phyloP scores from a whole-genome alignment of 2,888 invertebrate species.

The Drosophila infuscata region DNA sequence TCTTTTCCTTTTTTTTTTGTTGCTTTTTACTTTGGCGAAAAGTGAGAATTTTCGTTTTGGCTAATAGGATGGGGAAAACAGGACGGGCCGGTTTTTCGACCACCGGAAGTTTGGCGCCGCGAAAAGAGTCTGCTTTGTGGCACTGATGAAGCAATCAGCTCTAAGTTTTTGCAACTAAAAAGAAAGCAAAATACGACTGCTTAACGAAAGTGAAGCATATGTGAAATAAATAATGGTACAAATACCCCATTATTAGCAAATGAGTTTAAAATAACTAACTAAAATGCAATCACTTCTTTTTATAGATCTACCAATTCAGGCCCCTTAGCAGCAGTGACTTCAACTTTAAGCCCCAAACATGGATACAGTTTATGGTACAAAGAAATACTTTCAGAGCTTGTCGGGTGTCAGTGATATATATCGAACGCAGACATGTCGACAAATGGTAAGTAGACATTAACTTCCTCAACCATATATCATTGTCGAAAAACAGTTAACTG shows the following conservation, averaged over 20 bases:
- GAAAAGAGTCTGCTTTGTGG: conserved; percentile 12
- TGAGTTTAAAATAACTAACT: neutral
- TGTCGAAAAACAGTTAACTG: conserved; percentile 26
- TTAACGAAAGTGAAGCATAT: conserved; percentile 61
- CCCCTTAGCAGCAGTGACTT: neutral
- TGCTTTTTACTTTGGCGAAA: conserved; percentile 54
- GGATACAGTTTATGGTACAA: conserved; percentile 85
- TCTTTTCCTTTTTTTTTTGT: conserved; percentile 28
- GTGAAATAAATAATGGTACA: conserved; percentile 9
- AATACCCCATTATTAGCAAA: neutral
- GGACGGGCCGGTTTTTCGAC: conserved; percentile 71
- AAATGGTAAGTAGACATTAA: conserved; percentile 81
- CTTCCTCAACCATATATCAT: conserved; percentile 32
- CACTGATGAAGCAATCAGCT: conserved; percentile 45
- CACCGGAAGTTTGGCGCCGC: conserved; percentile 44
- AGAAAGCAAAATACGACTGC: conserved; percentile 50
- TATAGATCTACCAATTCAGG: conserved; percentile 36
- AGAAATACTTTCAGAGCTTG: conserved; percentile 85
- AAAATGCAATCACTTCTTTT: conserved; percentile 1
- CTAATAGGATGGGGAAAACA: conserved; percentile 60
- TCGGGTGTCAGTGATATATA: conserved; percentile 85
- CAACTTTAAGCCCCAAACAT: conserved; percentile 53
- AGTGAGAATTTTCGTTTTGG: conserved; percentile 78
- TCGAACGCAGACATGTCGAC: conserved; percentile 83
- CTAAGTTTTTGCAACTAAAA: conserved; percentile 43